phyloP scores from a whole-genome alignment of 2,888 invertebrate genomes.

The Rugalucina vietnamica region DNA sequence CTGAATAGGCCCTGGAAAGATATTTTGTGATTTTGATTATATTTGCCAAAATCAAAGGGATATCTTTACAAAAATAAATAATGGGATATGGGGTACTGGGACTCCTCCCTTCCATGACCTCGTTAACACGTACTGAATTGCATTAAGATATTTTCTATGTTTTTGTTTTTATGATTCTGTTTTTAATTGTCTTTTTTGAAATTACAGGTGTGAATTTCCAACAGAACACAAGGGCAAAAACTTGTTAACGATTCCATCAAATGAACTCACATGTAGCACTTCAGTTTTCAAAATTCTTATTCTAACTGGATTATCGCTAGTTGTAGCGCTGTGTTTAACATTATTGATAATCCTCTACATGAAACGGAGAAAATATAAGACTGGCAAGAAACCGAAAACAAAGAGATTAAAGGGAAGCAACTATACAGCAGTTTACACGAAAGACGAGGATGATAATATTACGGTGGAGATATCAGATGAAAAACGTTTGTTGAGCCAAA shows the following conservation, averaged over 20 bases:
- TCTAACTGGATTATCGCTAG: neutral
- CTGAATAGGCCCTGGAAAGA: too few species aligned
- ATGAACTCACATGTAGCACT: slow-evolving; percentile 1
- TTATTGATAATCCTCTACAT: neutral
- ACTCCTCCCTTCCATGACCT: too few species aligned
- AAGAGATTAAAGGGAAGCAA: slow-evolving; percentile 11
- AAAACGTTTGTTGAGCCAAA: slow-evolving; percentile 19
- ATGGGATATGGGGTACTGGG: too few species aligned
- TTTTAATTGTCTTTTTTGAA: neutral
- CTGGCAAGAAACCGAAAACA: neutral
- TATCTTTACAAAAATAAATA: too few species aligned
- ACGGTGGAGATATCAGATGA: slow-evolving; percentile 35
- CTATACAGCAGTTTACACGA: slow-evolving; percentile 53
- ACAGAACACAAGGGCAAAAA: neutral
- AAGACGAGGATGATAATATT: slow-evolving; percentile 37
- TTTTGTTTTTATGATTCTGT: too few species aligned
- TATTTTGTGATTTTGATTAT: too few species aligned
- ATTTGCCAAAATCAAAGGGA: too few species aligned
- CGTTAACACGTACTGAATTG: too few species aligned
- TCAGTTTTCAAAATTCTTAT: slow-evolving; percentile 7
- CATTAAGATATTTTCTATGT: too few species aligned
- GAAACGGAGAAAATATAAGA: neutral
- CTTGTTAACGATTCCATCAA: neutral
- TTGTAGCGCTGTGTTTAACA: slow-evolving; percentile 1
- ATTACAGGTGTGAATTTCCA: slow-evolving; percentile 23